Percentiles rank a stretch among this genome's conserved stretches.
Evolutionary conservation across 2,797 vertebrate genomes (phyloP).

Genomic region (Esox masquinongy): DNA sequence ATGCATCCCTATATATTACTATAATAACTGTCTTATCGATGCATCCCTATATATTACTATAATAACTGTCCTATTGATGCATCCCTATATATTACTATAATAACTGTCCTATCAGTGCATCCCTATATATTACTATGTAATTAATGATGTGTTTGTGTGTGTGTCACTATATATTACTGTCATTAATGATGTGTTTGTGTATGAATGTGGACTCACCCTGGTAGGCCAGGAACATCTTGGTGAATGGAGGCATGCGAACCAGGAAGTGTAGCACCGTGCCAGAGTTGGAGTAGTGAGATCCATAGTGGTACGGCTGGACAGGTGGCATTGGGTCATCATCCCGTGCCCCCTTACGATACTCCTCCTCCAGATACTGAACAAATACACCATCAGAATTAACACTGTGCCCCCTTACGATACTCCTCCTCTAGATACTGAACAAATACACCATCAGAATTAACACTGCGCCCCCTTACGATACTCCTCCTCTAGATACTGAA

Average conservation of each 20-base stretch:
- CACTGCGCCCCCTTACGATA: constrained; percentile 19
- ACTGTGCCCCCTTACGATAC: constrained; percentile 87
- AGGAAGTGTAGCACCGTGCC: constrained; percentile 97
- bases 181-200: neutral
- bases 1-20: too few species aligned
- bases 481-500: constrained; percentile 68
- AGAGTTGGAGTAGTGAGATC: constrained; percentile 98
- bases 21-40: too few species aligned
- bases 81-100: too few species aligned
- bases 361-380: too few species aligned
- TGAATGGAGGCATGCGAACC: constrained; percentile 97
- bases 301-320: constrained; percentile 97
- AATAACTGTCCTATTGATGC: too few species aligned
- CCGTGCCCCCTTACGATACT: constrained; percentile 90
- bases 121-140: too few species aligned
- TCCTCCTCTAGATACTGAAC: constrained; percentile 95
- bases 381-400: too few species aligned
- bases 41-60: too few species aligned
- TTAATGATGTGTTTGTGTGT: too few species aligned
- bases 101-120: too few species aligned
- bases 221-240: constrained; percentile 98
- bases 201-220: constrained; percentile 79
- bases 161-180: too few species aligned
- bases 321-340: constrained; percentile 99
- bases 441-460: too few species aligned